phyloP scores from a whole-genome alignment of 1,140 invertebrate genomes.

The Drosophila azteca region DNA sequence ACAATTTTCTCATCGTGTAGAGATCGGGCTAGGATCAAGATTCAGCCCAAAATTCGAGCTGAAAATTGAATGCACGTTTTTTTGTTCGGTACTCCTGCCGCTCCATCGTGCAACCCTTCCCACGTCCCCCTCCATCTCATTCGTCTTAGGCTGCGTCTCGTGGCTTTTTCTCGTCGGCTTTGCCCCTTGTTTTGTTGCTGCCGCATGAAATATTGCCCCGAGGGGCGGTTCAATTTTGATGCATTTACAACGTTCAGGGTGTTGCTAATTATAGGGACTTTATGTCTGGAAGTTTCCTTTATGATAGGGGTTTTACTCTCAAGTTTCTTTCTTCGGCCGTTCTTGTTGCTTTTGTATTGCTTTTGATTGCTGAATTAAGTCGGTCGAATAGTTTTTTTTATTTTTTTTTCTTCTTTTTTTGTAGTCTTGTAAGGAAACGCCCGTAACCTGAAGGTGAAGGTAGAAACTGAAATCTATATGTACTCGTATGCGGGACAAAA shows the following conservation, averaged over 20 bases:
- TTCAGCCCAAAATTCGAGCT: conserved; percentile 26
- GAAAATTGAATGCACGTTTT: conserved; percentile 62
- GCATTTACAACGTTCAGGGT: conserved; percentile 83
- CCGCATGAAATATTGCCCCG: conserved; percentile 66
- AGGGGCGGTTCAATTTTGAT: conserved; percentile 82
- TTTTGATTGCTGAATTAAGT: conserved; percentile 64
- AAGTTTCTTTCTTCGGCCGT: conserved; percentile 32
- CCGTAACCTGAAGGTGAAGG: too few relatives aligned
- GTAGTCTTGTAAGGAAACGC: background rate
- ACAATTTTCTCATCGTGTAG: background rate
- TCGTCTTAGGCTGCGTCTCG: conserved; percentile 13
- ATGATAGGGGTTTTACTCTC: conserved; percentile 66
- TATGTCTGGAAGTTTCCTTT: conserved; percentile 82
- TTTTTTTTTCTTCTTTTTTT: background rate
- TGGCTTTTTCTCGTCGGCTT: conserved; percentile 3
- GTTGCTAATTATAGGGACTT: conserved; percentile 84
- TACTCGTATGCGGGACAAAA: too few relatives aligned
- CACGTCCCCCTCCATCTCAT: background rate
- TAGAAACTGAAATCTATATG: too few relatives aligned
- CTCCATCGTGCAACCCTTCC: background rate
- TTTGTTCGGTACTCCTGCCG: background rate
- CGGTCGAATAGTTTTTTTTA: background rate
- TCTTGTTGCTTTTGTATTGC: conserved; percentile 30
- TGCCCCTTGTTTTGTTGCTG: conserved; percentile 29
- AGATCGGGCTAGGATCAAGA: conserved; percentile 15